Base-by-base conservation (phyloP, 1,140 invertebrate species). In the Melipona quadrifasciata region DNA sequence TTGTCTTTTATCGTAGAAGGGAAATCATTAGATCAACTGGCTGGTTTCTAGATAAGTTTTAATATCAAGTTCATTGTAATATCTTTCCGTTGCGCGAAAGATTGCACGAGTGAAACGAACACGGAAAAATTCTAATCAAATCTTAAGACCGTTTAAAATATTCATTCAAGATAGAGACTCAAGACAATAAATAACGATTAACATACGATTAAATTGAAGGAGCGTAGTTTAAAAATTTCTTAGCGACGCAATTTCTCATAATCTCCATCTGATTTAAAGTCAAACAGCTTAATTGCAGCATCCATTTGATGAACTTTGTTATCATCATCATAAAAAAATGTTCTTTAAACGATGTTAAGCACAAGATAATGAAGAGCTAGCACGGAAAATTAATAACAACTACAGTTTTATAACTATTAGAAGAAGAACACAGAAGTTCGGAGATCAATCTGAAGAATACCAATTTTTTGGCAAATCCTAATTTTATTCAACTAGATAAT, bases 41-140 rank as follows among this genome's bases (percentile, higher is more conserved):
- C 4, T 24, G 58, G n/a, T 51, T 81, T 81, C 55, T 81, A 24
- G 71, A 74, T 64, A 74, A 77, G 17, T 53, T 14, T 68, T 39
- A 24, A n/a, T 57, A 39, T 19, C 27, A 77, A 82, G 65, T 79
- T 79, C 51, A 68, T 55, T 55, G 16, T 27, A 39, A 34, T 19
- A 68, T 68, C 12, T 55, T 34, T 77, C 58, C 47, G 17, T 17
- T 19, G 17, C 12, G 61, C 8, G 6, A 47, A 47, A 5, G 11
- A 31, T 55, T 73, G 55, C 5, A 24, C 55, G 51, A 4, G 5
- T 21, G 27, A 73, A 31, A 53, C n/a, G 19, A 10, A 3, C 70
- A 71, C 14, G 21, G 70, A 21, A 21, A 19, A 67, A 19, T 21
- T 68, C 6, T 47, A 47, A 21, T 39, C 31, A 21, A 0, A 8